These are phyloP conservation scores for Cheilosia scutellata DNA, from an alignment of 2,888 invertebrate species.

Conservation along the genomic window DNA sequence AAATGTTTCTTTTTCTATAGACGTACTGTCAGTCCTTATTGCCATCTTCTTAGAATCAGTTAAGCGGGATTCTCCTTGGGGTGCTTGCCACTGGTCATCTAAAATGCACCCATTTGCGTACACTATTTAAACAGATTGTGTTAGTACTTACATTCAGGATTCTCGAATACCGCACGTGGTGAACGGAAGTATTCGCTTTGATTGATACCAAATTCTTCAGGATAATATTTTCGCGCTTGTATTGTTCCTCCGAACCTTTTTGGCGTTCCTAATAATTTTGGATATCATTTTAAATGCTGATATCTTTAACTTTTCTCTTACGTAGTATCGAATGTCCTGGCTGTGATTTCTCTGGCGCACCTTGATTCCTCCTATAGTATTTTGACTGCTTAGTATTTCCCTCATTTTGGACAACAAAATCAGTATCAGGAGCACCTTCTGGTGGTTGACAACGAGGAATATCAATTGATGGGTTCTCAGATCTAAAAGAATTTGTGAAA, in stretches of 20 bases:
- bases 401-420: slow-evolving; percentile 18
- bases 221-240: slow-evolving; percentile 55
- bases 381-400: background rate
- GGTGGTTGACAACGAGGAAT: slow-evolving; percentile 10
- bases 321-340: slow-evolving; percentile 18
- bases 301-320: background rate
- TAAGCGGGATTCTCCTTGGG: background rate
- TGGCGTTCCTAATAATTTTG: slow-evolving; percentile 40
- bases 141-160: slow-evolving; percentile 30
- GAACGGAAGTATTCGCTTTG: slow-evolving; percentile 73
- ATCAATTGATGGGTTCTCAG: slow-evolving; percentile 24
- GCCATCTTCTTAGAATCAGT: slow-evolving; percentile 34
- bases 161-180: slow-evolving; percentile 64
- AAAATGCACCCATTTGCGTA: background rate
- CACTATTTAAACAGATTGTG: background rate
- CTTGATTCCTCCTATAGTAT: background rate
- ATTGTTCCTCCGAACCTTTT: slow-evolving; percentile 37
- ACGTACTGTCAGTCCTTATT: background rate
- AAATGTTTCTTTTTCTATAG: background rate
- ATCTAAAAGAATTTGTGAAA: background rate
- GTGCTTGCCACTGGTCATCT: slow-evolving; percentile 37
- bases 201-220: slow-evolving; percentile 73
- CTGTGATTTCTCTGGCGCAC: background rate
- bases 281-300: background rate
- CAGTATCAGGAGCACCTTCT: background rate